Percentiles rank a stretch among this genome's conserved stretches.
Conservation (phyloP, 2,113 vertebrate species). For the Apodemus speciosus region DNA sequence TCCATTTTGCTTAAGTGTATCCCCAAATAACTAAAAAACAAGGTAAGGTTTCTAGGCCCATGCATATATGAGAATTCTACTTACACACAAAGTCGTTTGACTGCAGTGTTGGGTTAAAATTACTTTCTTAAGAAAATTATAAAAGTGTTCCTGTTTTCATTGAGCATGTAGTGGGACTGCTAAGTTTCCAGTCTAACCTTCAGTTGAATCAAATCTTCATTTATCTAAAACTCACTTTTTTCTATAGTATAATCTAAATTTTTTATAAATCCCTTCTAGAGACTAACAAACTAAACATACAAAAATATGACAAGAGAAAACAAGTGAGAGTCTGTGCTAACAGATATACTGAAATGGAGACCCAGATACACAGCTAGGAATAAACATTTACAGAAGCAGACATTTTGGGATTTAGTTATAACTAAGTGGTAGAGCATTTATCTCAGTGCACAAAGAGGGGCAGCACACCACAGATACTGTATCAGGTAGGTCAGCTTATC, state of each 20-base stretch:
- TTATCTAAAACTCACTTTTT: conserved; percentile 42
- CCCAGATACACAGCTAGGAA: background rate
- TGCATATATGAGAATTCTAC: background rate
- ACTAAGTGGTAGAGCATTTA: background rate
- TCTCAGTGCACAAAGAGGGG: background rate
- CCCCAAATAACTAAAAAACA: conserved; percentile 48
- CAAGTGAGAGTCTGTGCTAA: background rate
- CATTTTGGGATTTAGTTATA: background rate
- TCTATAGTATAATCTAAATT: background rate
- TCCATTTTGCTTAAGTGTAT: background rate
- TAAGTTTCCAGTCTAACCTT: background rate
- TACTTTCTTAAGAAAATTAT: conserved; percentile 34
- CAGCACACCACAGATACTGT: background rate
- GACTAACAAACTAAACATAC: background rate
- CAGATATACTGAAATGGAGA: background rate
- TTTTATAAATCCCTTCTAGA: background rate
- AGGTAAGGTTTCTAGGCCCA: background rate
- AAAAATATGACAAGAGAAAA: conserved; percentile 30
- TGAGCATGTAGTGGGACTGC: background rate
- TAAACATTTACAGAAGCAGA: background rate
- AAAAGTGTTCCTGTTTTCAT: background rate
- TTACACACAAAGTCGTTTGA: background rate
- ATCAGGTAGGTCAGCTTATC: background rate
- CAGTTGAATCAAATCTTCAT: background rate
- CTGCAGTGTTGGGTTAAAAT: conserved; percentile 23